Conservation (phyloP, 2,113 vertebrate genomes). For the Holacanthus passer region DNA sequence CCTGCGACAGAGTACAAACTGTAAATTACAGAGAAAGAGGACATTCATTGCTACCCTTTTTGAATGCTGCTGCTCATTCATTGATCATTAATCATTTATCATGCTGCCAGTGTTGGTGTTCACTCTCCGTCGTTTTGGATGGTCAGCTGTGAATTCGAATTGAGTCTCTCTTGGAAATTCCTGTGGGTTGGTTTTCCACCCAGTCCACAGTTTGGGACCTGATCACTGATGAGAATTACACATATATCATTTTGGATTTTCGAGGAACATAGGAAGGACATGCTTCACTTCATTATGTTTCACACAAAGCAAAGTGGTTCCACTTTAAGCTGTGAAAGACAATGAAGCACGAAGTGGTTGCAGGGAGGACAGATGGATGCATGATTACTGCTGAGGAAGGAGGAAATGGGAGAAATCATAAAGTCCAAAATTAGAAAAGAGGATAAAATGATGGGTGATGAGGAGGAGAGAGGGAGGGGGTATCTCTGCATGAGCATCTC, state of each 20-base stretch:
- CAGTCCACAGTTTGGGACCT: not conserved
- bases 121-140: not conserved
- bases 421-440: conserved; percentile 71
- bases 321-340: conserved; percentile 48
- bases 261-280: not conserved
- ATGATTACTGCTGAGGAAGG: conserved; percentile 65
- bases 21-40: not conserved
- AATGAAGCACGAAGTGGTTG: conserved; percentile 20
- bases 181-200: not conserved
- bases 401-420: conserved; percentile 65
- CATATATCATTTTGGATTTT: not conserved
- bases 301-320: conserved; percentile 48
- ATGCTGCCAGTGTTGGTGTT: not conserved
- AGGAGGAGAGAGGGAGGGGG: conserved; percentile 6
- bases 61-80: not conserved
- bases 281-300: not conserved
- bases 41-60: not conserved
- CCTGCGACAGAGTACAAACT: not conserved
- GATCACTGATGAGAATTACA: not conserved
- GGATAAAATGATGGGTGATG: conserved; percentile 56
- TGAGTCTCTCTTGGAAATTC: not conserved
- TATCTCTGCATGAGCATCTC: conserved; percentile 33
- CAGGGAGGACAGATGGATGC: conserved; percentile 71
- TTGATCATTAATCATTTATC: not conserved
- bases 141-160: not conserved